Percentiles rank a stretch among this genome's conserved stretches.
These are phyloP conservation scores for Drosophila asahinai DNA, from an alignment of 1,140 invertebrate species.

Conservation along the genomic window DNA sequence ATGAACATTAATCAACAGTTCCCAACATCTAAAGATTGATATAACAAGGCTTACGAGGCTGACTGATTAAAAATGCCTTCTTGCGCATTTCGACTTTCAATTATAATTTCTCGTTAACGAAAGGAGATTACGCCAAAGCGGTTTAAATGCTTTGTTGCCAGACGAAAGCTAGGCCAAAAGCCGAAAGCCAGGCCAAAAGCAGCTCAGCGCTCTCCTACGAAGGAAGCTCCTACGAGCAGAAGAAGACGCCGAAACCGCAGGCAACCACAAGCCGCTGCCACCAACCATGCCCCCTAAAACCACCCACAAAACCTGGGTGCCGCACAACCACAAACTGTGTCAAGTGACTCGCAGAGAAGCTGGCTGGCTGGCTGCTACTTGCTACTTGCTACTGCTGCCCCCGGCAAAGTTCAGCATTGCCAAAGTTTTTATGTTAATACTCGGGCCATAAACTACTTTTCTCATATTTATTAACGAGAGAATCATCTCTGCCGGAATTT, in stretches of 20 bases:
- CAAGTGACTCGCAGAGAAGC: constrained; percentile 43
- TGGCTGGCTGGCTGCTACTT: constrained; percentile 14
- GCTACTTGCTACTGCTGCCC: constrained; percentile 3
- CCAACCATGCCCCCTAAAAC: constrained; percentile 4
- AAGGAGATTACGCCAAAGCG: constrained; percentile 44
- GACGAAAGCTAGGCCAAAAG: constrained; percentile 17
- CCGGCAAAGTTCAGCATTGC: constrained; percentile 40
- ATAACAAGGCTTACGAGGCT: neutral
- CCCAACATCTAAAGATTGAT: neutral
- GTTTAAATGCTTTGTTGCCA: constrained; percentile 44
- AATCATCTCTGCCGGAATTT: constrained; percentile 48
- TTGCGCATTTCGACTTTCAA: constrained; percentile 19
- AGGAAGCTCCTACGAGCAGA: constrained; percentile 6
- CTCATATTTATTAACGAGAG: constrained; percentile 54
- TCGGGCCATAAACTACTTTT: constrained; percentile 44
- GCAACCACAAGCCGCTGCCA: constrained; percentile 2
- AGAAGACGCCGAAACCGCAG: neutral
- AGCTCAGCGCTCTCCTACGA: constrained; percentile 1
- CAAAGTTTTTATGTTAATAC: constrained; percentile 58
- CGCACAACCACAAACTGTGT: constrained; percentile 46
- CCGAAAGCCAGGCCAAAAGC: constrained; percentile 40
- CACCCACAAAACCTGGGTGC: constrained; percentile 20
- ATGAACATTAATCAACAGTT: neutral
- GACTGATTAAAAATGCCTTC: neutral
- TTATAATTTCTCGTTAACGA: constrained; percentile 43